These are phyloP conservation scores for Lycocerus yunnanus DNA, from an alignment of 2,888 invertebrate species.

Conservation along the genomic window DNA sequence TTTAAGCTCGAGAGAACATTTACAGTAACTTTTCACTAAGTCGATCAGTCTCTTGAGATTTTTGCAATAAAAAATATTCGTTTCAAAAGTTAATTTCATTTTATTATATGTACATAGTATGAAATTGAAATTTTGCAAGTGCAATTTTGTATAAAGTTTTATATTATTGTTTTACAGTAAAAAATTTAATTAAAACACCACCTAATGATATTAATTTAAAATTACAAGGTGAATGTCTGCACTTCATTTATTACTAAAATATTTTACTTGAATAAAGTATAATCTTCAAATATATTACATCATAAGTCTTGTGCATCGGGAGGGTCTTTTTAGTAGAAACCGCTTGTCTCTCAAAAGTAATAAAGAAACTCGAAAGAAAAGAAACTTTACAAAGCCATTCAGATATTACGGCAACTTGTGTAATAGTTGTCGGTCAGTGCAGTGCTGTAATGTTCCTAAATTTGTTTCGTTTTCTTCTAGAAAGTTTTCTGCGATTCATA, in stretches of 20 bases:
- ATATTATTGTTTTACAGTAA: not conserved
- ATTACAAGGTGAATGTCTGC: not conserved
- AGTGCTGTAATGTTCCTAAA: conserved; percentile 26
- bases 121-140: not conserved
- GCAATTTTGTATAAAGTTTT: not conserved
- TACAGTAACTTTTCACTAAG: not conserved
- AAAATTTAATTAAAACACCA: too few relatives aligned
- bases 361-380: conserved; percentile 39
- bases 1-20: not conserved
- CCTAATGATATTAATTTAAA: not conserved
- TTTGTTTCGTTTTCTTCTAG: conserved; percentile 12
- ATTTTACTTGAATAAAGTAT: not conserved
- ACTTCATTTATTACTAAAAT: not conserved
- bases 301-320: not conserved
- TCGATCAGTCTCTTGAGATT: not conserved
- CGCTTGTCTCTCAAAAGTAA: conserved; percentile 42
- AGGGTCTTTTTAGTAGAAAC: conserved; percentile 31
- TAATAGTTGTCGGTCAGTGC: conserved; percentile 40
- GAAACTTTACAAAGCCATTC: conserved; percentile 41
- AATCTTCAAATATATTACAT: not conserved
- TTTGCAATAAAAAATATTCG: not conserved
- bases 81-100: not conserved
- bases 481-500: not conserved
- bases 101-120: not conserved
- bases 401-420: conserved; percentile 40